These are phyloP conservation scores for Epiblema foenella DNA, from an alignment of 2,888 invertebrate species.

Conservation along the genomic window DNA sequence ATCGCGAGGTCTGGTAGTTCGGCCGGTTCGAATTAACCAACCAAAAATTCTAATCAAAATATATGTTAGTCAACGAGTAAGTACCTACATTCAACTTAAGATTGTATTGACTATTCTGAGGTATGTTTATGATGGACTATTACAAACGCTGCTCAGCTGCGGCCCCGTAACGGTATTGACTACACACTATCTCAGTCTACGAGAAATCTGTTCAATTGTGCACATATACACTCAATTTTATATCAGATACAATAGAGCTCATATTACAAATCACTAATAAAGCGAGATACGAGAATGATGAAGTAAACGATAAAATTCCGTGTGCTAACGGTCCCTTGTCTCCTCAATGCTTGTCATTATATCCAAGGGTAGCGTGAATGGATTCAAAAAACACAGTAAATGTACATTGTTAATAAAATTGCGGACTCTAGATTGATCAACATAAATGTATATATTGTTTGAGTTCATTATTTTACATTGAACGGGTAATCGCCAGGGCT, in stretches of 20 bases:
- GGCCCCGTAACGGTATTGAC: constrained; percentile 30
- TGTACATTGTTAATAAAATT: constrained; percentile 11
- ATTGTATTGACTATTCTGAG: constrained; percentile 29
- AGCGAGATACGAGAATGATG: neutral
- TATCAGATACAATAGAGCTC: neutral
- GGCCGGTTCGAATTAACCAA: too few relatives aligned
- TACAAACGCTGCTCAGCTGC: constrained; percentile 37
- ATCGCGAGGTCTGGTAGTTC: too few relatives aligned
- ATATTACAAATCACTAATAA: neutral
- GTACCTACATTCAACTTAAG: constrained; percentile 14
- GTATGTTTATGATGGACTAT: constrained; percentile 26
- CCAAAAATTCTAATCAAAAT: too few relatives aligned
- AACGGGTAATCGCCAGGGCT: constrained; percentile 47
- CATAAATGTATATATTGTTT: constrained; percentile 3
- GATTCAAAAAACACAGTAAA: constrained; percentile 56
- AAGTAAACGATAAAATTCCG: constrained; percentile 58
- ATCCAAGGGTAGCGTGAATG: constrained; percentile 58
- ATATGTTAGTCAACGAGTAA: too few relatives aligned
- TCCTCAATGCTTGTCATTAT: constrained; percentile 65
- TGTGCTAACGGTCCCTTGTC: constrained; percentile 76
- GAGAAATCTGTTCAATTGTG: neutral
- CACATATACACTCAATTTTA: neutral
- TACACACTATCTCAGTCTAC: constrained; percentile 4
- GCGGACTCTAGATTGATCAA: constrained; percentile 3
- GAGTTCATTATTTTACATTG: constrained; percentile 27